These are phyloP conservation scores for Sceloporus undulatus DNA, from an alignment of 2,113 vertebrate species.

Conservation along the genomic window DNA sequence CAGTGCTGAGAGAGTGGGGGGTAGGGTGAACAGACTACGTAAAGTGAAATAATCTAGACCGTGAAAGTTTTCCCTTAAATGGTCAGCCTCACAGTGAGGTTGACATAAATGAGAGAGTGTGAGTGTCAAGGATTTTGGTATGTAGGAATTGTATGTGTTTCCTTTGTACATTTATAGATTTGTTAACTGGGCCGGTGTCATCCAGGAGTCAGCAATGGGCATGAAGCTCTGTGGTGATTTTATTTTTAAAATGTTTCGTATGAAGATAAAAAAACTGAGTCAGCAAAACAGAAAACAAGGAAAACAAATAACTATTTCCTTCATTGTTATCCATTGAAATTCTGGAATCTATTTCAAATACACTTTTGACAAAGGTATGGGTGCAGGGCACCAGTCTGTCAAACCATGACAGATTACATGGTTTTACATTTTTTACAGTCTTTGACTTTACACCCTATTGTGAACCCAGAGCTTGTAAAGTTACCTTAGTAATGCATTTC, in stretches of 20 bases:
- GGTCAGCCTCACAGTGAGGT: conserved; percentile 55
- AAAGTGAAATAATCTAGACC: conserved; percentile 62
- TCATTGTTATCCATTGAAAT: neutral
- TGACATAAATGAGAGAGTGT: conserved; percentile 55
- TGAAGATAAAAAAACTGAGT: neutral
- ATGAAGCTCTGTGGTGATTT: neutral
- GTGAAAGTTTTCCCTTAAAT: conserved; percentile 74
- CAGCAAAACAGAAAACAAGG: neutral
- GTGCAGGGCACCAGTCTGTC: neutral
- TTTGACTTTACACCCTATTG: too few species aligned
- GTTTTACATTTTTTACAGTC: too few species aligned
- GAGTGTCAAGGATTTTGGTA: conserved; percentile 32
- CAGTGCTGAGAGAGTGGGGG: conserved; percentile 44
- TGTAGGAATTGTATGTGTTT: conserved; percentile 32
- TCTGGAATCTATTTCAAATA: neutral
- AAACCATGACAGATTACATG: neutral
- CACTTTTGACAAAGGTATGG: neutral
- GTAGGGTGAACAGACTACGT: conserved; percentile 55
- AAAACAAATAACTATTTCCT: neutral
- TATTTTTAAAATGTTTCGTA: neutral
- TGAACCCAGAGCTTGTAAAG: too few species aligned
- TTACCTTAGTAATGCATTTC: too few species aligned
- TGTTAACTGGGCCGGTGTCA: neutral
- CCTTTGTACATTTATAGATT: conserved; percentile 58
- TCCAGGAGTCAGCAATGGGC: neutral